Percentiles rank a stretch among this genome's conserved stretches.
Evolutionary conservation across 1,140 invertebrate species (phyloP).

Genomic region (Papilio glaucus): DNA sequence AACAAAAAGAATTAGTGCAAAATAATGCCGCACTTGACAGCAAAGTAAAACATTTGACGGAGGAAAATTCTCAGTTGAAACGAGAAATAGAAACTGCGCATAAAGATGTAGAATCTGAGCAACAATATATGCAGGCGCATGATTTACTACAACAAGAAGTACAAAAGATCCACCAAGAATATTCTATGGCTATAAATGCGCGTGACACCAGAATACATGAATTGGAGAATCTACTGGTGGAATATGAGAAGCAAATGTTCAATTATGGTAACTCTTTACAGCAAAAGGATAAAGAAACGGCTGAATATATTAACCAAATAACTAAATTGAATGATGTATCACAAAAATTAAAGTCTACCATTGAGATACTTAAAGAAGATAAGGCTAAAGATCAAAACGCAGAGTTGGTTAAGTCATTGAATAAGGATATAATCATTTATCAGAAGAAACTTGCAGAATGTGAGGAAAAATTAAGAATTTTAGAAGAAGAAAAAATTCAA

Average conservation of each 20-base stretch:
- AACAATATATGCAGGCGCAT: conserved; percentile 54
- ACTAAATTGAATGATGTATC: conserved; percentile 79
- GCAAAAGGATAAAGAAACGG: conserved; percentile 79
- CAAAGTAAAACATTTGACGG: conserved; percentile 62
- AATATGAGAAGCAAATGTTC: conserved; percentile 75
- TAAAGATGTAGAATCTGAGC: conserved; percentile 61
- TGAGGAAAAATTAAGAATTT: conserved; percentile 73
- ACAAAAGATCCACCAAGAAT: conserved; percentile 70
- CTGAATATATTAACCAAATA: conserved; percentile 81
- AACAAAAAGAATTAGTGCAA: conserved; percentile 67
- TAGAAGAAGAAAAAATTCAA: conserved; percentile 75
- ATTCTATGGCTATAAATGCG: conserved; percentile 53
- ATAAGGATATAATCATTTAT: conserved; percentile 79
- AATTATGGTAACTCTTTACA: conserved; percentile 71
- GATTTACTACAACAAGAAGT: conserved; percentile 67
- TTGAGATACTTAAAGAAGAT: conserved; percentile 80
- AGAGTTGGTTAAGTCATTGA: conserved; percentile 71
- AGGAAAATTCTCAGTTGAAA: conserved; percentile 71
- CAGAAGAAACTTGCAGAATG: conserved; percentile 74
- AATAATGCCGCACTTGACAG: conserved; percentile 59
- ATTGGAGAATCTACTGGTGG: conserved; percentile 67
- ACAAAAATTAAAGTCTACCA: conserved; percentile 77
- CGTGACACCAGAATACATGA: conserved; percentile 70
- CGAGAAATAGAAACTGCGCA: conserved; percentile 67
- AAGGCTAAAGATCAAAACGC: conserved; percentile 75